These are phyloP conservation scores for Sarcoramphus papa DNA, from an alignment of 2,797 vertebrate genomes.

Conservation along the genomic window DNA sequence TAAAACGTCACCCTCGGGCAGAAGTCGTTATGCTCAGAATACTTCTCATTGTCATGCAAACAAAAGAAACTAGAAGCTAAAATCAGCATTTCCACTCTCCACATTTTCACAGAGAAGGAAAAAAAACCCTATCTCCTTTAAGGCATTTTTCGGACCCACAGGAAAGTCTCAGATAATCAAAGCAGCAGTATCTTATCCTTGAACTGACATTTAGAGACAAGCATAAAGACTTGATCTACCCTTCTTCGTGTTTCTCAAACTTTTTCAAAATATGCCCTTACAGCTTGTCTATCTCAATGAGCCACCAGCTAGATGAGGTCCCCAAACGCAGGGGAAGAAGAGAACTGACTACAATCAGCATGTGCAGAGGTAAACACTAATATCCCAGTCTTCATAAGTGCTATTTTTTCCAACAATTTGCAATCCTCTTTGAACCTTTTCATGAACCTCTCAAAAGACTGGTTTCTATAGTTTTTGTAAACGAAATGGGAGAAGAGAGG, in stretches of 20 bases:
- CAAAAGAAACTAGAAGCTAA: background rate
- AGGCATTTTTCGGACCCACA: background rate
- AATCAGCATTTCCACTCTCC: background rate
- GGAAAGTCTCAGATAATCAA: background rate
- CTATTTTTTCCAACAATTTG: background rate
- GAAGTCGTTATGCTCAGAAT: background rate
- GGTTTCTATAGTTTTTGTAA: background rate
- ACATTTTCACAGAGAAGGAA: background rate
- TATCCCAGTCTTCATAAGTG: background rate
- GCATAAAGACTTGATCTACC: background rate
- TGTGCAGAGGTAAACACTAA: background rate
- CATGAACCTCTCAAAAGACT: background rate
- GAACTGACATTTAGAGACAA: background rate
- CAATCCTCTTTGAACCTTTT: background rate
- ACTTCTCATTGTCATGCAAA: background rate
- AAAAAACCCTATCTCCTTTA: background rate
- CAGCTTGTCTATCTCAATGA: background rate
- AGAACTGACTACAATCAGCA: background rate
- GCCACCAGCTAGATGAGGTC: background rate
- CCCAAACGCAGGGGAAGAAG: background rate
- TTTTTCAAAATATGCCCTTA: background rate
- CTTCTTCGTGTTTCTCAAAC: background rate
- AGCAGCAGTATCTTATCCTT: background rate
- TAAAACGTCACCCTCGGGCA: background rate
- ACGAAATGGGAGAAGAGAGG: accelerated